Evolutionary conservation across 2,797 vertebrate species (phyloP).

Genomic region (Spondyliosoma cantharus): DNA sequence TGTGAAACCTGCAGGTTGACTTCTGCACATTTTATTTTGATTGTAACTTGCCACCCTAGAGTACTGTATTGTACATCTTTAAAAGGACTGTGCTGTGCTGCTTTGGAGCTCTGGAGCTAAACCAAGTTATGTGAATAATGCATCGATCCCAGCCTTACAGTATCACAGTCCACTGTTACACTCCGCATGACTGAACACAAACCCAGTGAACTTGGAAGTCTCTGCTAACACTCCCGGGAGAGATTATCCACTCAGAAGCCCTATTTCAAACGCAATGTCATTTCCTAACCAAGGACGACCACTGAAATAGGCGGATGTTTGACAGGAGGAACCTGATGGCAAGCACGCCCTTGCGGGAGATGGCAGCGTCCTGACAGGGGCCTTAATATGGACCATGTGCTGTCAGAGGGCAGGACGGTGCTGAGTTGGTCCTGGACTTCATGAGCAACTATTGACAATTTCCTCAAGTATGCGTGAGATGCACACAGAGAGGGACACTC

Average conservation of each 20-base stretch:
- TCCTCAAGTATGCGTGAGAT: constrained; percentile 80
- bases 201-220: constrained; percentile 73
- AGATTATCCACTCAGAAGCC: constrained; percentile 67
- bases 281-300: constrained; percentile 67
- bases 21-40: constrained; percentile 13
- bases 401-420: constrained; percentile 20
- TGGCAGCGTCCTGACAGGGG: constrained; percentile 35
- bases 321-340: constrained; percentile 40
- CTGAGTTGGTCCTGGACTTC: constrained; percentile 53
- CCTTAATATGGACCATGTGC: constrained; percentile 77
- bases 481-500: constrained; percentile 59
- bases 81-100: constrained; percentile 48
- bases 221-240: constrained; percentile 62
- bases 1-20: constrained; percentile 21
- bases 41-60: constrained; percentile 15
- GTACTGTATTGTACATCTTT: constrained; percentile 30
- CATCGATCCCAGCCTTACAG: constrained; percentile 69
- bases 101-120: constrained; percentile 51
- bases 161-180: constrained; percentile 69
- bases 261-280: constrained; percentile 69
- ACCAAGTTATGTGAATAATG: constrained; percentile 79
- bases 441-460: constrained; percentile 78
- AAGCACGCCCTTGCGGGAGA: constrained; percentile 41
- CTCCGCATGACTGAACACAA: constrained; percentile 76
- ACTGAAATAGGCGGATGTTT: constrained; percentile 53